Percentiles rank a stretch among this genome's conserved stretches.
These are phyloP conservation scores for Cyanoderma ruficeps DNA, from an alignment of 2,113 vertebrate genomes.

Conservation along the genomic window DNA sequence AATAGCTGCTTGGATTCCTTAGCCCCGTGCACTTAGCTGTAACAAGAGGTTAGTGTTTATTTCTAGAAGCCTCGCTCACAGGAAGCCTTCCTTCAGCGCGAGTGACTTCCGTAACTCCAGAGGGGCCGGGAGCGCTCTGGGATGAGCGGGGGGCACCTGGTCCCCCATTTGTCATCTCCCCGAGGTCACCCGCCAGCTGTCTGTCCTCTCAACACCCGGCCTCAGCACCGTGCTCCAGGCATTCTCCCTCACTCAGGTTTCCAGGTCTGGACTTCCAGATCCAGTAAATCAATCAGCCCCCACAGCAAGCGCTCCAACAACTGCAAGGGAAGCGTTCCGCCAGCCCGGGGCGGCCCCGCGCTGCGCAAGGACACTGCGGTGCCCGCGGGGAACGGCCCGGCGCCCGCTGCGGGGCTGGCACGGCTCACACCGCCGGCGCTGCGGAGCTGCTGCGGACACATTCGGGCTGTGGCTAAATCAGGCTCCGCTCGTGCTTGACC, in stretches of 20 bases:
- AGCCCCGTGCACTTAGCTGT: neutral
- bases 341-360: neutral
- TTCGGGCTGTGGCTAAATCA: slow-evolving; percentile 38
- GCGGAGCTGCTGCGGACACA: slow-evolving; percentile 15
- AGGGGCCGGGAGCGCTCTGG: slow-evolving; percentile 31
- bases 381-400: slow-evolving; percentile 2
- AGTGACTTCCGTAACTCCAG: slow-evolving; percentile 56
- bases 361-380: slow-evolving; percentile 43
- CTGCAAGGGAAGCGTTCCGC: neutral
- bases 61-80: slow-evolving; percentile 57
- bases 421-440: neutral
- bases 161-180: slow-evolving; percentile 84
- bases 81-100: slow-evolving; percentile 78
- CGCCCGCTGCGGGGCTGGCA: neutral
- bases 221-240: slow-evolving; percentile 65
- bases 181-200: slow-evolving; percentile 83
- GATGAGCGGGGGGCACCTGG: slow-evolving; percentile 79
- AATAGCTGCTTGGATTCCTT: neutral
- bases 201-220: slow-evolving; percentile 81
- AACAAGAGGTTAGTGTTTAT: slow-evolving; percentile 59
- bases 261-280: slow-evolving; percentile 69
- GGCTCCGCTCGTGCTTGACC: slow-evolving; percentile 25
- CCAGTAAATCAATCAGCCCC: slow-evolving; percentile 68
- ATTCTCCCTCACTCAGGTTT: slow-evolving; percentile 75
- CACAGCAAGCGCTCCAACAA: neutral